A percentile compares a stretch with the other conserved stretches of the same genome.
phyloP scores from a whole-genome alignment of 2,888 invertebrate species.

The Plagiodera versicolora region DNA sequence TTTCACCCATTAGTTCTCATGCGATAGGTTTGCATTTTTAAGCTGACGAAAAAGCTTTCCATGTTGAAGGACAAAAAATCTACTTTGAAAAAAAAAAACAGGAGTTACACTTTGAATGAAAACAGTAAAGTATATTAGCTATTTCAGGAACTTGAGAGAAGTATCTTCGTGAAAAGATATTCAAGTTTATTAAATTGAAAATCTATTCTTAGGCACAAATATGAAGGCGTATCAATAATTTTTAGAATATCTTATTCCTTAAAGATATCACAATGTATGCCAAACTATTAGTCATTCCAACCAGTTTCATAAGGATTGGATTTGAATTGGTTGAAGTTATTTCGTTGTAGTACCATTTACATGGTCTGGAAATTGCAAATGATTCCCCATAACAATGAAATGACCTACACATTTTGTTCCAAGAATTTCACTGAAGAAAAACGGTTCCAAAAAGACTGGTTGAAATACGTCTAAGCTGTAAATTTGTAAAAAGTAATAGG shows the following conservation, averaged over 20 bases:
- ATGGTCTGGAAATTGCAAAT: no score
- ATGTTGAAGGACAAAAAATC: not conserved
- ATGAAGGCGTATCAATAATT: not conserved
- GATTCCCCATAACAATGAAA: no score
- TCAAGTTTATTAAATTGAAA: no score
- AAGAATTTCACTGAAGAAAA: no score
- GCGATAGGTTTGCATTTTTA: not conserved
- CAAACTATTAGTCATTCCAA: not conserved
- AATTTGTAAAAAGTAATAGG: not conserved
- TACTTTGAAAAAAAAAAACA: not conserved
- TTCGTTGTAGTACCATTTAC: no score
- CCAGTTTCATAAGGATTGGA: no score
- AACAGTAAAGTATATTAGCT: constrained; percentile 8
- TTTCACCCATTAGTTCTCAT: no score
- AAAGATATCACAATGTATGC: not conserved
- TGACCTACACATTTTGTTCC: no score
- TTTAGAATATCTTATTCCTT: not conserved
- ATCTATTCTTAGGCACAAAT: constrained; percentile 1
- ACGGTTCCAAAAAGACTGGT: not conserved
- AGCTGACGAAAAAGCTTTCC: no score
- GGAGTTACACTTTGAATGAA: constrained; percentile 1
- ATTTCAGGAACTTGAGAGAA: constrained; percentile 11
- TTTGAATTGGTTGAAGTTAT: no score
- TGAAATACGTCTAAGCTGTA: not conserved
- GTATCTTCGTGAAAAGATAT: not conserved